phyloP scores from a whole-genome alignment of 2,797 vertebrate species.

The Enteromius anoplus region DNA sequence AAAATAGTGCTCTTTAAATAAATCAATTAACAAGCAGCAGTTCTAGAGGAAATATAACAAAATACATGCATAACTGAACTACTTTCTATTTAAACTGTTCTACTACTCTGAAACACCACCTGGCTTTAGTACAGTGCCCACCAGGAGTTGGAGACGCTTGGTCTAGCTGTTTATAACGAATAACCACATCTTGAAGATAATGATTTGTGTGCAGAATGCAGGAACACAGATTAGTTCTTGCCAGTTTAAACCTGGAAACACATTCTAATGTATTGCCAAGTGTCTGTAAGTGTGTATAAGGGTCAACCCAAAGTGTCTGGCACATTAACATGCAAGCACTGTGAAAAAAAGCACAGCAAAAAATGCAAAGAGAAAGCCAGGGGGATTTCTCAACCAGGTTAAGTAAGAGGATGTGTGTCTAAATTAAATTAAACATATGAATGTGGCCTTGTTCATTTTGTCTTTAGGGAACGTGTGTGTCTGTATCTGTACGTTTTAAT shows the following conservation, averaged over 20 bases:
- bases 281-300: conserved; percentile 28
- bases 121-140: background rate
- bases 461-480: conserved; percentile 38
- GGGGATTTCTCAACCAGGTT: conserved; percentile 4
- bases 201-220: conserved; percentile 41
- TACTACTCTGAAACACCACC: background rate
- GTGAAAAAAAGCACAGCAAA: conserved; percentile 53
- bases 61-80: background rate
- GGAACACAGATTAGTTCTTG: conserved; percentile 26
- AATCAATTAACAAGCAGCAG: background rate
- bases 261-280: conserved; percentile 32
- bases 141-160: background rate
- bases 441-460: conserved; percentile 8
- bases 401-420: background rate
- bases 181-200: background rate
- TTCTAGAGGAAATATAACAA: background rate
- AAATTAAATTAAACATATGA: conserved; percentile 28
- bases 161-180: conserved; percentile 3
- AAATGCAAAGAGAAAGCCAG: conserved; percentile 34
- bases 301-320: conserved; percentile 46
- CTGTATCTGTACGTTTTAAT: conserved; percentile 54
- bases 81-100: background rate
- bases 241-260: conserved; percentile 52
- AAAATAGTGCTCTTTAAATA: background rate
- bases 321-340: conserved; percentile 50